Base-by-base conservation (phyloP, 1,140 invertebrate species). In the Lutraria rhynchaena region DNA sequence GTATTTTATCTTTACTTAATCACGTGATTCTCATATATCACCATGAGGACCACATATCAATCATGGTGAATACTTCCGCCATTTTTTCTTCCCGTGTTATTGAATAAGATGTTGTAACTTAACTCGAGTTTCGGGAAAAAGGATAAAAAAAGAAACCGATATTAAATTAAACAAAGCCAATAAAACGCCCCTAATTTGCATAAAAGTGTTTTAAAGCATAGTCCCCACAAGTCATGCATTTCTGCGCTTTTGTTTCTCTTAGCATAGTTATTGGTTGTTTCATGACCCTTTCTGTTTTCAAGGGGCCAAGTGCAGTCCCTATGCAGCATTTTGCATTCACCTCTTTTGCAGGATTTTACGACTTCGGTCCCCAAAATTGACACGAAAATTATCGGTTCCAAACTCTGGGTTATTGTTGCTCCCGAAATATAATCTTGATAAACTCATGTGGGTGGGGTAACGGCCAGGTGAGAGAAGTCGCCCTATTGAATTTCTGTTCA, bases 401-500 rank as follows among this genome's bases (percentile, higher is more conserved):
- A 33, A 65, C 33, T n/a, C 37, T 70, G 76, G 70, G 70, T 80
- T 80, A 80, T 80, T 46, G 35, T 69, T 80, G 70, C 41, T 33
- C 46, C 11, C 31, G 76, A 55, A 80, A 80, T 70, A 37, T 60
- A 69, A 80, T 80, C 63, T 61, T 80, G 76, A 80, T 80, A 80
- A 80, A 80, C 76, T n/a, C 49, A 65, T 29, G 53, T 70, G 76
- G 76, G 76, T 69, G 76, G 76, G 76, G 76, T 80, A 70, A n/a
- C 27, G n/a, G 37, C 63, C 76, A 80, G 76, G 76, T 80, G 76
- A 60, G 44, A 44, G 33, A 49, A 46, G 51, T 49, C 49, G 27
- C 0, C 22, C 76, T 29, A 60, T 80, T 67, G 60, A 70, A 58
- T 44, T 49, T 17, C 2, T 9, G 29, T 69, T 37, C 53, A 80